These are phyloP conservation scores for Eciton burchellii DNA, from an alignment of 1,140 invertebrate species.

Conservation along the genomic window DNA sequence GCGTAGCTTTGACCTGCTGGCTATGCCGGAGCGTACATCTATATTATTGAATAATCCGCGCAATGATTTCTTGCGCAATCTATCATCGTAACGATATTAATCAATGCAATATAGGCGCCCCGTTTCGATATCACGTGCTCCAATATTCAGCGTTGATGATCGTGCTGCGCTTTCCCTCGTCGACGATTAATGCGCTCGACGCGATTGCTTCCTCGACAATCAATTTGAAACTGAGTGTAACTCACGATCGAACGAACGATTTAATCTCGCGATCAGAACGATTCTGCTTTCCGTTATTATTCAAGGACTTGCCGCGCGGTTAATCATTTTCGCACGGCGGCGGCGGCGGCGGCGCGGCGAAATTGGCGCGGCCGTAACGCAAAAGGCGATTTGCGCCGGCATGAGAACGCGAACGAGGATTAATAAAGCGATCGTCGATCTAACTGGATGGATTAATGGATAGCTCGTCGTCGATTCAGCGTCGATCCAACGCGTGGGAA, in stretches of 20 bases:
- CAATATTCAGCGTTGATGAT: not conserved
- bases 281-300: conserved; percentile 9
- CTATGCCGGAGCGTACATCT: conserved; percentile 9
- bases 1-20: conserved; percentile 27
- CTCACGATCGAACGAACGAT: too few species aligned
- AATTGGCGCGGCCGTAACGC: not conserved
- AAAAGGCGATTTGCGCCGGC: conserved; percentile 31
- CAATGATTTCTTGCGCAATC: not conserved
- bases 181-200: not conserved
- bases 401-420: conserved; percentile 50
- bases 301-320: not conserved
- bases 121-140: not conserved
- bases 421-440: conserved; percentile 50
- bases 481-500: conserved; percentile 53
- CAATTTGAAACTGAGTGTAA: conserved; percentile 17
- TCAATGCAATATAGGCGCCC: not conserved
- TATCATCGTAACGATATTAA: not conserved
- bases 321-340: conserved; percentile 37
- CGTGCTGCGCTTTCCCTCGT: not conserved
- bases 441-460: conserved; percentile 27
- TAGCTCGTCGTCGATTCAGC: not conserved
- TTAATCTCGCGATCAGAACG: not conserved
- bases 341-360: not conserved
- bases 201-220: not conserved
- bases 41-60: conserved; percentile 9